Conservation (phyloP, 1,140 invertebrate species). For the Pissodes strobi region DNA sequence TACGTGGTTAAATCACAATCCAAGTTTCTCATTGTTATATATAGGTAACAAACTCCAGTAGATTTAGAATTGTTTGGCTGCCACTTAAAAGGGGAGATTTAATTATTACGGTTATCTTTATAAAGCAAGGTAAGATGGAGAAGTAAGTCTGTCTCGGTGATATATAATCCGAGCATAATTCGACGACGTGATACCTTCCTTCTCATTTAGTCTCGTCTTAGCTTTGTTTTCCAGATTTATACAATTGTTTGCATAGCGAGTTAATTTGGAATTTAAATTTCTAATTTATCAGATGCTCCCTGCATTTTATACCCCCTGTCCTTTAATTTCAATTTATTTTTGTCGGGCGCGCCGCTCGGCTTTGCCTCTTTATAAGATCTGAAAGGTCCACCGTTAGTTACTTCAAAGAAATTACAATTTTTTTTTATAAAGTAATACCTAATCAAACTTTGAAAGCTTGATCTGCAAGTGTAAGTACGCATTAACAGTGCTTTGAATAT, state of each 20-base stretch:
- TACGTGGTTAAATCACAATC: conserved; percentile 26
- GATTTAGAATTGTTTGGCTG: conserved; percentile 34
- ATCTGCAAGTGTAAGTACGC: no score
- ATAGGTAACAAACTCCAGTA: conserved; percentile 43
- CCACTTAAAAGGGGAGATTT: conserved; percentile 48
- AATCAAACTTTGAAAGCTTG: no score
- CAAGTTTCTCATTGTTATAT: conserved; percentile 47
- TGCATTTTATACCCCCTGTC: no score
- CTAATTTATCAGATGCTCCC: conserved; percentile 55
- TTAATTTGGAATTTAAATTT: conserved; percentile 57
- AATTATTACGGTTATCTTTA: conserved; percentile 56
- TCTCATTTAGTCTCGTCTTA: conserved; percentile 51
- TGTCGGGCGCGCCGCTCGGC: no score
- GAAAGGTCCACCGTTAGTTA: no score
- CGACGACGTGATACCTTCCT: conserved; percentile 48
- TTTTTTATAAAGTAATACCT: no score
- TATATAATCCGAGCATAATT: conserved; percentile 53
- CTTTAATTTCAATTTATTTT: no score
- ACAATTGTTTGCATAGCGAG: conserved; percentile 56
- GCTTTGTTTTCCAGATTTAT: conserved; percentile 55
- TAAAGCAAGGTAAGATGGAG: conserved; percentile 53
- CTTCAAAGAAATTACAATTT: no score
- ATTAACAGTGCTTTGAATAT: no score
- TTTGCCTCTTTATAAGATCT: not conserved
- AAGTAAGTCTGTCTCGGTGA: conserved; percentile 44